Evolutionary conservation across 2,113 vertebrate species (phyloP).

Genomic region (Crotalus helleri): DNA sequence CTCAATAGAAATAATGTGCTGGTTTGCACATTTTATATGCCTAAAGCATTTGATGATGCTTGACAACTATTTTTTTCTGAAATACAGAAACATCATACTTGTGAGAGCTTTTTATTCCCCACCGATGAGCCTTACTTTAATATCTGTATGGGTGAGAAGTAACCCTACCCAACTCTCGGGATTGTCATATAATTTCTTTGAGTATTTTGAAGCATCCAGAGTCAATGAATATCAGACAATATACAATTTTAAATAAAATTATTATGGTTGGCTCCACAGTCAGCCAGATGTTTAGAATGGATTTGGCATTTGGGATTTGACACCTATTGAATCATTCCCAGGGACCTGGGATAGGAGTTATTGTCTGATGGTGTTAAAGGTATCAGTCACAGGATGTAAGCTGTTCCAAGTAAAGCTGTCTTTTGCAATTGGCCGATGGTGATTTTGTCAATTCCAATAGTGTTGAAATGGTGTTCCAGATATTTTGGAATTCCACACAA

Average conservation of each 20-base stretch:
- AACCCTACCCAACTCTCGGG: not conserved
- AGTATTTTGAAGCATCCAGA: not conserved
- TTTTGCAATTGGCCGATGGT: not conserved
- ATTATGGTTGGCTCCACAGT: not conserved
- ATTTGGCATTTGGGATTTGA: not conserved
- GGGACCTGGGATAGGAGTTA: not conserved
- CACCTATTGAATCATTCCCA: too few species aligned
- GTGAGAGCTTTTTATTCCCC: not conserved
- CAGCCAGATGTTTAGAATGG: not conserved
- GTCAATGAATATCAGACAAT: not conserved
- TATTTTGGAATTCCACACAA: not conserved
- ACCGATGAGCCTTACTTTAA: not conserved
- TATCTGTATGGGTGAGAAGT: not conserved
- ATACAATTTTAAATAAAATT: not conserved
- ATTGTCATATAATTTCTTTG: not conserved
- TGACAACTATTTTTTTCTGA: slow-evolving; percentile 35
- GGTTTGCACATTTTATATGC: slow-evolving; percentile 39
- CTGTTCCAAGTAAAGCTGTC: not conserved
- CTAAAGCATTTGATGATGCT: slow-evolving; percentile 36
- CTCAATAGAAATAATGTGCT: slow-evolving; percentile 49
- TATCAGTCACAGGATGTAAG: not conserved
- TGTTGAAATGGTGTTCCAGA: not conserved
- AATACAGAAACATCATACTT: slow-evolving; percentile 20
- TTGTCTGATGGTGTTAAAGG: not conserved
- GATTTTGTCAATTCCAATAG: not conserved